A percentile compares a stretch with the other conserved stretches of the same genome.
Conservation (phyloP, 2,888 invertebrate genomes). For the Drosophila maculinotata region DNA sequence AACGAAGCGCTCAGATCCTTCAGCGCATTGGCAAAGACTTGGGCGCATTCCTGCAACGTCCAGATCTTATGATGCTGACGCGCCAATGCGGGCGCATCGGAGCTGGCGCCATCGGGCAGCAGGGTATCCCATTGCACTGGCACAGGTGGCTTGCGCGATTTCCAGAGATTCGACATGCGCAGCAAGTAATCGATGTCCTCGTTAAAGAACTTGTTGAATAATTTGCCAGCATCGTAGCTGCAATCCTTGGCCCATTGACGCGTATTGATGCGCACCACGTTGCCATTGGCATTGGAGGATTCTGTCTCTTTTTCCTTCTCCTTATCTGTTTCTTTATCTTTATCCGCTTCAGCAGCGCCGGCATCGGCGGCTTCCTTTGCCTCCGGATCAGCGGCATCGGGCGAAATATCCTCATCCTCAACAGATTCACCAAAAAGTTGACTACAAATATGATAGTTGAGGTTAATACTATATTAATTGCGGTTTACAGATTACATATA, state of each 20-base stretch:
- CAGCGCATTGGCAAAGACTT: slow-evolving; percentile 90
- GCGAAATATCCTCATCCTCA: slow-evolving; percentile 98
- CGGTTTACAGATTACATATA: slow-evolving; percentile 25
- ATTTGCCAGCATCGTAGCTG: slow-evolving; percentile 92
- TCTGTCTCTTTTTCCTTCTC: slow-evolving; percentile 87
- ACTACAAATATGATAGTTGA: slow-evolving; percentile 85
- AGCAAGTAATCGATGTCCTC: slow-evolving; percentile 98
- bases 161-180: slow-evolving; percentile 98
- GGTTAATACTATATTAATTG: neutral
- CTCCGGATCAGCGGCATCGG: slow-evolving; percentile 98
- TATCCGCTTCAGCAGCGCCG: slow-evolving; percentile 19
- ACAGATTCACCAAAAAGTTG: slow-evolving; percentile 99
- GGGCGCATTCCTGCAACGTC: slow-evolving; percentile 91
- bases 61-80: slow-evolving; percentile 91
- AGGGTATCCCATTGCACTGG: slow-evolving; percentile 91
- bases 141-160: slow-evolving; percentile 93
- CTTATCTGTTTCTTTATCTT: neutral
- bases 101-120: slow-evolving; percentile 84
- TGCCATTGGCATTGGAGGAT: slow-evolving; percentile 83
- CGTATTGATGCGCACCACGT: slow-evolving; percentile 90
- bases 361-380: slow-evolving; percentile 86
- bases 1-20: slow-evolving; percentile 88
- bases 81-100: slow-evolving; percentile 81
- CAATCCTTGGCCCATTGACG: slow-evolving; percentile 94
- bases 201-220: slow-evolving; percentile 96